Percentiles rank a stretch among this genome's conserved stretches.
Evolutionary conservation across 1,140 invertebrate species (phyloP).

Genomic region (Neodiprion fabricii): DNA sequence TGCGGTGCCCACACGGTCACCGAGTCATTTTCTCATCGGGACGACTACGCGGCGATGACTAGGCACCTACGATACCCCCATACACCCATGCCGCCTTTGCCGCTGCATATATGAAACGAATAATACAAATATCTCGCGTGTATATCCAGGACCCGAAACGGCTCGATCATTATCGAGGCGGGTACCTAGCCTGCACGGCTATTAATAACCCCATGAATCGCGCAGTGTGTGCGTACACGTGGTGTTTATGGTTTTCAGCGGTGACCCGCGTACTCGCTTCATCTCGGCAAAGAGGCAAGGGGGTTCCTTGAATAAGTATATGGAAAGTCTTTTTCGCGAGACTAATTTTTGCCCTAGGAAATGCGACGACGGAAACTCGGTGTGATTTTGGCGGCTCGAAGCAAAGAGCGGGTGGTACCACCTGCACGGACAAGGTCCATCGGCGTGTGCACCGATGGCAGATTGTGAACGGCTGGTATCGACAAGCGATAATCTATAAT

Average conservation of each 20-base stretch:
- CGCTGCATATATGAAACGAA: background rate
- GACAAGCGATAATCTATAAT: conserved; percentile 2
- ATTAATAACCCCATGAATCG: background rate
- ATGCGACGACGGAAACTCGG: no score
- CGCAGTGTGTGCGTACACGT: no score
- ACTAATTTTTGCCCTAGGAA: no score
- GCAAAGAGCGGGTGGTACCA: background rate
- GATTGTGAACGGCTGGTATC: background rate
- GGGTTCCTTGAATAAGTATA: no score
- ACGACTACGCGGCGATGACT: background rate
- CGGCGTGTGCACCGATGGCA: no score
- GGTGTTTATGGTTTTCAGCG: no score
- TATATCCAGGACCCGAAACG: background rate
- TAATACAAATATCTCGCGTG: conserved; percentile 4
- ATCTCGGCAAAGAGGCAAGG: no score
- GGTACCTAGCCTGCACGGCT: background rate
- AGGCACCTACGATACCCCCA: background rate
- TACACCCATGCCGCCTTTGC: background rate
- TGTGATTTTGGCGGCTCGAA: background rate
- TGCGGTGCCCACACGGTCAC: background rate
- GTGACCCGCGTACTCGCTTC: no score
- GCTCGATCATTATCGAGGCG: background rate
- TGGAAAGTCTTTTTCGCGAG: no score
- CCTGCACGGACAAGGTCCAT: no score
- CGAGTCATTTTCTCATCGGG: background rate